A percentile compares a stretch with the other conserved stretches of the same genome.
Conservation (phyloP, 2,113 vertebrate species). For the Salminus brasiliensis region DNA sequence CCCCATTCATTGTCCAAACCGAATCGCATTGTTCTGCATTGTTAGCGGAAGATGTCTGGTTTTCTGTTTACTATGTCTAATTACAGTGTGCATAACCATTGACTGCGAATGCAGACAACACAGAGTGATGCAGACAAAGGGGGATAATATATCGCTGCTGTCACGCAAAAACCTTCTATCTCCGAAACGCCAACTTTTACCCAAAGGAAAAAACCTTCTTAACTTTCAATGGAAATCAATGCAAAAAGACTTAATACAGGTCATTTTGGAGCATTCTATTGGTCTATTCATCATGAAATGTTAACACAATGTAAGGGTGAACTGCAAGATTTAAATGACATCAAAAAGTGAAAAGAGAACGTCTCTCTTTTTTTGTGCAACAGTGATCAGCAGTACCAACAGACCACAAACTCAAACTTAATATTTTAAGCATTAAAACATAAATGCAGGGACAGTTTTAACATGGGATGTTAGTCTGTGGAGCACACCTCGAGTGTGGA, state of each 20-base stretch:
- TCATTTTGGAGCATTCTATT: too few species aligned
- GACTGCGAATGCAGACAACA: constrained; percentile 86
- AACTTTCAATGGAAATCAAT: too few species aligned
- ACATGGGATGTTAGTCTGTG: constrained; percentile 12
- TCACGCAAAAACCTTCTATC: too few species aligned
- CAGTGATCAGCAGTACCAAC: background rate
- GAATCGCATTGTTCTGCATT: constrained; percentile 88
- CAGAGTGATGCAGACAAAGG: background rate
- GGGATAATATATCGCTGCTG: background rate
- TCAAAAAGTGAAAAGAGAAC: too few species aligned
- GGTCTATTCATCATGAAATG: too few species aligned
- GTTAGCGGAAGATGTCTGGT: constrained; percentile 85
- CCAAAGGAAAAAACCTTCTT: too few species aligned
- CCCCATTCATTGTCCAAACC: constrained; percentile 85
- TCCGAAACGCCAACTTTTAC: too few species aligned
- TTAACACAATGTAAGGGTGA: too few species aligned
- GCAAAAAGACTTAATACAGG: too few species aligned
- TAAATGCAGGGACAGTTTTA: background rate
- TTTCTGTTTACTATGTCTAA: constrained; percentile 89
- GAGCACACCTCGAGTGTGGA: constrained; percentile 7
- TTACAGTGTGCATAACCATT: constrained; percentile 87
- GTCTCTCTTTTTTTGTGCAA: too few species aligned
- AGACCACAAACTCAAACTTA: background rate
- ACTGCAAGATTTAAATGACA: too few species aligned
- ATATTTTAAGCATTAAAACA: background rate